Percentiles rank a stretch among this genome's conserved stretches.
phyloP scores from a whole-genome alignment of 1,140 invertebrate genomes.

The Tyrophagus putrescentiae region DNA sequence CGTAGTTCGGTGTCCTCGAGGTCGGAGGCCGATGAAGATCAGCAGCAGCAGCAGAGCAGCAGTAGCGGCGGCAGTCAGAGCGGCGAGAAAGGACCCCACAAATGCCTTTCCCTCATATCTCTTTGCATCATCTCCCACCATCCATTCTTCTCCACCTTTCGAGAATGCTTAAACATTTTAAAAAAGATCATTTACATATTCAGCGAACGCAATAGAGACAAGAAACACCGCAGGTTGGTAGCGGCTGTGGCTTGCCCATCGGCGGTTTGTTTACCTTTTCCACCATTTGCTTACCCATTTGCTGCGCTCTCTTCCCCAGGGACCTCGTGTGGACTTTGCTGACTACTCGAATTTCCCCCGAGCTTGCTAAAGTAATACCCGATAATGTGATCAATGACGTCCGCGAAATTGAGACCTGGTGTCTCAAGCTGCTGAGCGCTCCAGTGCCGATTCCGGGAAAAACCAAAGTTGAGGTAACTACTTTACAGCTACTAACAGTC shows the following conservation, averaged over 20 bases:
- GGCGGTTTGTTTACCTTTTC: background rate
- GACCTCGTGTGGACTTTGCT: slow-evolving; percentile 36
- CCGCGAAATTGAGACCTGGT: slow-evolving; percentile 96
- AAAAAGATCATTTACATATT: slow-evolving; percentile 91
- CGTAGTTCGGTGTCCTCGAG: background rate
- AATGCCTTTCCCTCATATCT: slow-evolving; percentile 53
- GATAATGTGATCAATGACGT: slow-evolving; percentile 86
- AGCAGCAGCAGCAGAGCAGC: background rate
- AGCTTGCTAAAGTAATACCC: slow-evolving; percentile 44
- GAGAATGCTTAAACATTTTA: slow-evolving; percentile 87
- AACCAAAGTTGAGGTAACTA: slow-evolving; percentile 69
- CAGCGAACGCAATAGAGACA: slow-evolving; percentile 80
- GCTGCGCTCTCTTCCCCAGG: slow-evolving; percentile 24
- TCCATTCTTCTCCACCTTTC: slow-evolving; percentile 94
- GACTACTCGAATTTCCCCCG: slow-evolving; percentile 45
- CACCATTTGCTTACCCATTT: background rate
- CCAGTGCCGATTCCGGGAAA: slow-evolving; percentile 94
- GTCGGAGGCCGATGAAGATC: background rate
- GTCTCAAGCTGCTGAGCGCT: slow-evolving; percentile 78
- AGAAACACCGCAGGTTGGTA: slow-evolving; percentile 58
- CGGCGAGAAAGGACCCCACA: too few relatives aligned
- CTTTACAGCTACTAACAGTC: background rate
- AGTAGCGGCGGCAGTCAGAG: slow-evolving; percentile 2
- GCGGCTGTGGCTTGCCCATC: too few relatives aligned
- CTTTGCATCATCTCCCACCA: slow-evolving; percentile 96